These are phyloP conservation scores for Stenoptilia bipunctidactyla DNA, from an alignment of 2,888 invertebrate genomes.

Conservation along the genomic window DNA sequence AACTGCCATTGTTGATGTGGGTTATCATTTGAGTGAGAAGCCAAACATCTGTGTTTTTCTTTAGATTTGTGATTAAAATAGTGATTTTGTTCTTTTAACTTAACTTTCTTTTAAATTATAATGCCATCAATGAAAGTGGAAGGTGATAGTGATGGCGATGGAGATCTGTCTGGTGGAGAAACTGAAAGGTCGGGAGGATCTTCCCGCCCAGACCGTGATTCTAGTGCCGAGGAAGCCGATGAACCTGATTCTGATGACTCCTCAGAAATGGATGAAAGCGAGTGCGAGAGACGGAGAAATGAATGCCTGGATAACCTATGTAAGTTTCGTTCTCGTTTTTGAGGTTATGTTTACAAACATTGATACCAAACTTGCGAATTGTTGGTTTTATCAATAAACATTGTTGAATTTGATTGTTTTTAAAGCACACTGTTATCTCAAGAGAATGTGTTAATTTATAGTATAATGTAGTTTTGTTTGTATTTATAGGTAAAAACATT, in stretches of 20 bases:
- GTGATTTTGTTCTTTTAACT: too few species aligned
- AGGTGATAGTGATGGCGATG: constrained; percentile 73
- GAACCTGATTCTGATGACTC: constrained; percentile 89
- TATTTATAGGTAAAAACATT: too few species aligned
- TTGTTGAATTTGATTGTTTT: too few species aligned
- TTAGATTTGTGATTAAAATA: too few species aligned
- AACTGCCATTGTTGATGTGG: too few species aligned
- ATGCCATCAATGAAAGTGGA: constrained; percentile 80
- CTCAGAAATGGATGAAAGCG: constrained; percentile 92
- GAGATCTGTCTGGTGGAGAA: constrained; percentile 78
- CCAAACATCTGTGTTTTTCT: too few species aligned
- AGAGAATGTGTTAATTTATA: too few species aligned
- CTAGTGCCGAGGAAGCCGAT: constrained; percentile 83
- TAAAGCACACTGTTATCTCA: too few species aligned
- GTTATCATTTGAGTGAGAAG: too few species aligned
- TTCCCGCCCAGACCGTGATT: constrained; percentile 75
- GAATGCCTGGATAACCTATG: constrained; percentile 88
- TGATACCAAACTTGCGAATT: not conserved
- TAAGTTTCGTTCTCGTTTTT: constrained; percentile 27
- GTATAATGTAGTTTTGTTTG: too few species aligned
- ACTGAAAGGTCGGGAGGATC: constrained; percentile 77
- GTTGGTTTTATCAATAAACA: too few species aligned
- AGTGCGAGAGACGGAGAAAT: constrained; percentile 85
- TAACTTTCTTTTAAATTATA: too few species aligned
- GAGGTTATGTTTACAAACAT: constrained; percentile 70